Evolutionary conservation across 2,888 invertebrate species (phyloP), one percentile per base, ranked within the genome.

Genomic region (Scotopteryx bipunctaria): DNA sequence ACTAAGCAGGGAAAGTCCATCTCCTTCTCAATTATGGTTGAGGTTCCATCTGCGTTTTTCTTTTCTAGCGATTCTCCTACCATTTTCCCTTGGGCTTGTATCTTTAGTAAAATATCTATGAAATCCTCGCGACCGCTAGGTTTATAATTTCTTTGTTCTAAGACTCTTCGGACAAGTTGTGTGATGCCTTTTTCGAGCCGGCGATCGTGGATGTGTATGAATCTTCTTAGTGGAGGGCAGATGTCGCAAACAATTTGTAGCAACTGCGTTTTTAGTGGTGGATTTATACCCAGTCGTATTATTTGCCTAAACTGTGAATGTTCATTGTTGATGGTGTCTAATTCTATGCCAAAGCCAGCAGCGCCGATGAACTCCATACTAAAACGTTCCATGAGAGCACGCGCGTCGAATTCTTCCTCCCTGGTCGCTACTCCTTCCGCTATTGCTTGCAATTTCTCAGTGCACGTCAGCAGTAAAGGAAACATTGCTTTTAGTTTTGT

Each of bases 401-500:
- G 67, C 3, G 76, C 78, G 49, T 80, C 82, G 5, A 78, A 43
- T 14, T 72, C 46, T 1, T 44, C 56, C 1, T 63, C 69, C 14
- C 40, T 36, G 17, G 64, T 57, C 31, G 76, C 73, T 9, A 69
- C 69, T 6, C 45, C 35, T 0, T 67, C 61, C n/a, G 75, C 66
- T 2, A 76, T 70, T 6, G 56, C 38, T 51, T 74, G 77, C 48
- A 86, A 63, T 19, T 64, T 59, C 62, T 80, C 78, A 2, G 81
- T 78, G 19, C 81, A 73, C 54, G 78, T 78, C 41, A 74, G 69
- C 13, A 84, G 71, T 46, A 85, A 67, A 8, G 81, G 83, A 54
- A 84, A 83, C 85, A 85, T 85, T 14, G 78, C 81, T 36, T 72
- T 73, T 38, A 83, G 69, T 64, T 82, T 85, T 15, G 81, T 80